Percentiles rank a stretch among this genome's conserved stretches.
These are phyloP conservation scores for Thripadectes ignobilis DNA, from an alignment of 2,797 vertebrate species.

Conservation along the genomic window DNA sequence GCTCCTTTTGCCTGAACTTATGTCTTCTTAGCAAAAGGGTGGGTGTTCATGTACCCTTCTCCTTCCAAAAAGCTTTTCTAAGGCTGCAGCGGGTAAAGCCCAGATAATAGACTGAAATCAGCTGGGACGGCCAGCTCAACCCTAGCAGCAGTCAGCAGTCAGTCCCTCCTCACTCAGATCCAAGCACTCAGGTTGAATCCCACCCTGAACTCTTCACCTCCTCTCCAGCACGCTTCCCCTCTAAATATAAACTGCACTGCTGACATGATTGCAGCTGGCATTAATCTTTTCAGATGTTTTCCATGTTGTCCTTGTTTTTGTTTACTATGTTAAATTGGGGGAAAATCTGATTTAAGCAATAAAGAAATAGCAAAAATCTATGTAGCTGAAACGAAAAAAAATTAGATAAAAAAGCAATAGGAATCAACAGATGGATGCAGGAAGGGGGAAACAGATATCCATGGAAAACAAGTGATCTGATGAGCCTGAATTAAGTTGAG, in stretches of 20 bases:
- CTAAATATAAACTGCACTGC: conserved; percentile 65
- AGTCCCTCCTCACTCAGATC: not conserved
- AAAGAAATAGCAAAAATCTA: not conserved
- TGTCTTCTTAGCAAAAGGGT: not conserved
- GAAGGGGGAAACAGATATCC: not conserved
- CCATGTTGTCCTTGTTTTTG: conserved; percentile 57
- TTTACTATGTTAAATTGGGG: conserved; percentile 31
- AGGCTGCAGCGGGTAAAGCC: not conserved
- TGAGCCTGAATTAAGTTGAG: not conserved
- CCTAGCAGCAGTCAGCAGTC: not conserved
- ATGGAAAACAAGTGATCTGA: not conserved
- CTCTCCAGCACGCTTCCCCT: conserved; percentile 43
- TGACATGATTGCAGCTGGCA: conserved; percentile 58
- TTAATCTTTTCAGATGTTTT: conserved; percentile 64
- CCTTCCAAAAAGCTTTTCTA: not conserved
- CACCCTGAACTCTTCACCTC: conserved; percentile 61
- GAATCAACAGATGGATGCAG: not conserved
- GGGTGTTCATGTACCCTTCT: not conserved
- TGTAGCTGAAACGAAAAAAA: not conserved
- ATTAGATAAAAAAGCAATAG: not conserved
- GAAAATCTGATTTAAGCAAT: conserved; percentile 1
- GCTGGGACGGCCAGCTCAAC: not conserved
- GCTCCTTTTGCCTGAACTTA: not conserved
- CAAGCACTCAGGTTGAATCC: conserved; percentile 27
- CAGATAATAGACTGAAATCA: not conserved